phyloP scores from a whole-genome alignment of 2,888 invertebrate species.

The Strigamia transsilvanica region DNA sequence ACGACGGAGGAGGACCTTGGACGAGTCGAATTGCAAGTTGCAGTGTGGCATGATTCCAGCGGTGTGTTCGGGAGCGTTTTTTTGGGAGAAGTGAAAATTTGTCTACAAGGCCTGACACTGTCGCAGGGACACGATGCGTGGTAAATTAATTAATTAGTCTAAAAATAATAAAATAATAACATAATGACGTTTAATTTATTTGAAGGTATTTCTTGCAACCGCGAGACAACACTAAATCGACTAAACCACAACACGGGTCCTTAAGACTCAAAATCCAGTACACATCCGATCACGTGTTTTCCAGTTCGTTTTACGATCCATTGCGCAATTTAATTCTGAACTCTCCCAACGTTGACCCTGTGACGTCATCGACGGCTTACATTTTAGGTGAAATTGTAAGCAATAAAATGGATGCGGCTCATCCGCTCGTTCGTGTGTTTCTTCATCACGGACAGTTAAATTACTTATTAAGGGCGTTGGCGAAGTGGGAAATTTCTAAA shows the following conservation, averaged over 20 bases:
- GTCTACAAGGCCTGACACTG: constrained; percentile 74
- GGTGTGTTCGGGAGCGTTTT: constrained; percentile 82
- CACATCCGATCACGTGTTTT: constrained; percentile 88
- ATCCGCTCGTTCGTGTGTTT: constrained; percentile 85
- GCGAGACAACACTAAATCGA: constrained; percentile 66
- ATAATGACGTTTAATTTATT: constrained; percentile 55
- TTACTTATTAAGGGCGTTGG: constrained; percentile 81
- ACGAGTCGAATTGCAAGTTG: constrained; percentile 71
- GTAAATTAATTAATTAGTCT: constrained; percentile 68
- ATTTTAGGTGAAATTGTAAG: constrained; percentile 86
- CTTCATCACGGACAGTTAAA: constrained; percentile 86
- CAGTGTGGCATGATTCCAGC: constrained; percentile 86
- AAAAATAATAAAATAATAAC: no score
- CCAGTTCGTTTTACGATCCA: constrained; percentile 79
- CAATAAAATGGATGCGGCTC: constrained; percentile 87
- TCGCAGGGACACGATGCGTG: constrained; percentile 77
- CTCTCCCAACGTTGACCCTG: constrained; percentile 72
- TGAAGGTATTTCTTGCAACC: constrained; percentile 80
- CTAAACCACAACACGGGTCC: constrained; percentile 76
- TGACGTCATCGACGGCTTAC: constrained; percentile 64
- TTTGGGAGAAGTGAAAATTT: constrained; percentile 85
- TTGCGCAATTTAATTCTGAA: constrained; percentile 79
- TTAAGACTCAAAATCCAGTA: constrained; percentile 85
- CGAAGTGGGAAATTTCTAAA: constrained; percentile 87
- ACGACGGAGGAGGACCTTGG: constrained; percentile 53